Evolutionary conservation across 2,888 invertebrate genomes (phyloP).

Genomic region (Nomada fabriciana): DNA sequence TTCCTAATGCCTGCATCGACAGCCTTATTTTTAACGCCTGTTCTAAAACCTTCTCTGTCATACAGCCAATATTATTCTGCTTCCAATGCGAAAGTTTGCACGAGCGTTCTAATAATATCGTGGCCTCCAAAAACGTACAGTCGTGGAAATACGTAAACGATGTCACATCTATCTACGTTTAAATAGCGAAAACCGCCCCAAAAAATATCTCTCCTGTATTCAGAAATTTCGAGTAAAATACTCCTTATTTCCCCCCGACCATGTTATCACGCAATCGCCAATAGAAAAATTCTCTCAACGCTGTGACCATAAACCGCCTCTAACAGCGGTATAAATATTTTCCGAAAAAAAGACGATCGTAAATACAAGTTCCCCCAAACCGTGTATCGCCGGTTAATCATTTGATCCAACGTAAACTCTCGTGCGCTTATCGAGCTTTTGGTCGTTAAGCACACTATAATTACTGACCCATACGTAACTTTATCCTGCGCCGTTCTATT

Average conservation of each 20-base stretch:
- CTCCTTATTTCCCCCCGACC: not conserved
- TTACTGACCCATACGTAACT: slow-evolving; percentile 54
- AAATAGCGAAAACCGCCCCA: not conserved
- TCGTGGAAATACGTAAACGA: too few species aligned
- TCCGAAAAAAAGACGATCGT: not conserved
- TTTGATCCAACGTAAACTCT: slow-evolving; percentile 2
- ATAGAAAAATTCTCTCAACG: too few species aligned
- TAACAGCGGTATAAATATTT: too few species aligned
- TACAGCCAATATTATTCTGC: not conserved
- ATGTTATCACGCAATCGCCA: too few species aligned
- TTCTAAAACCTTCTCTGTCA: not conserved
- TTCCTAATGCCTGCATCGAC: slow-evolving; percentile 11
- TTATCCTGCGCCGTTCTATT: slow-evolving; percentile 24
- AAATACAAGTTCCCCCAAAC: not conserved
- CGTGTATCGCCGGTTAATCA: not conserved
- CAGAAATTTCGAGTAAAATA: not conserved
- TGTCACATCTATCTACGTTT: too few species aligned
- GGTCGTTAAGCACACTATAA: slow-evolving; percentile 27
- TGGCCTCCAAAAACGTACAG: not conserved
- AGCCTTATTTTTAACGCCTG: slow-evolving; percentile 9
- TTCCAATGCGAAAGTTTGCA: not conserved
- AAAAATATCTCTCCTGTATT: not conserved
- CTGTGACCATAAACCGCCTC: too few species aligned
- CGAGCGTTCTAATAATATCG: not conserved
- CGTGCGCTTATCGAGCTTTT: not conserved